Evolutionary conservation across 2,113 vertebrate species (phyloP).

Genomic region (Myotis lucifugus): DNA sequence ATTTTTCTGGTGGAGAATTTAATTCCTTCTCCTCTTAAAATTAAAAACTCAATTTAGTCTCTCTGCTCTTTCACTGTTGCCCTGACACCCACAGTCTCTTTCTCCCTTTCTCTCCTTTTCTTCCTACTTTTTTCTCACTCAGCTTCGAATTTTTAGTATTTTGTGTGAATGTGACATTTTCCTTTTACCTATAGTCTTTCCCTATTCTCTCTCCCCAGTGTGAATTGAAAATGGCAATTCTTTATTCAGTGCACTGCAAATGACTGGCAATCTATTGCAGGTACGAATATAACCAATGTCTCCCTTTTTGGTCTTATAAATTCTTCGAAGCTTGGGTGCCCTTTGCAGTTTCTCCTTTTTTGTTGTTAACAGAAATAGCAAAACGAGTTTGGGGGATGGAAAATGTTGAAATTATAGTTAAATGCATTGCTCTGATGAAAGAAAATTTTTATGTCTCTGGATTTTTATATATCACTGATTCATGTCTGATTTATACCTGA

Average conservation of each 20-base stretch:
- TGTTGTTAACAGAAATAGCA: neutral
- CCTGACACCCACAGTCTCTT: neutral
- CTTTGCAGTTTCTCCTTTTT: constrained; percentile 40
- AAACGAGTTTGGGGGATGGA: constrained; percentile 7
- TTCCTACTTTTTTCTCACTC: constrained; percentile 15
- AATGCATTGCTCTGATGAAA: constrained; percentile 2
- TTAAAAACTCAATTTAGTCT: constrained; percentile 64
- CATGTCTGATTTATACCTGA: neutral
- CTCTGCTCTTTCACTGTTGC: constrained; percentile 1
- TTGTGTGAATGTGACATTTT: constrained; percentile 76
- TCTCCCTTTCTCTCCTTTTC: neutral
- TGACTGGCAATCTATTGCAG: constrained; percentile 54
- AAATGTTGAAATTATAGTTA: constrained; percentile 44
- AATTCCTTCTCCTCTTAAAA: constrained; percentile 65
- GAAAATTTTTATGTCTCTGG: constrained; percentile 25
- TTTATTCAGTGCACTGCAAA: constrained; percentile 58
- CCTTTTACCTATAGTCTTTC: constrained; percentile 56
- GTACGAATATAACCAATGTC: constrained; percentile 48
- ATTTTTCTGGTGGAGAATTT: constrained; percentile 70
- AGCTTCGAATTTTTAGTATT: constrained; percentile 68
- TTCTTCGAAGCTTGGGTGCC: constrained; percentile 44
- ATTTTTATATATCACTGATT: neutral
- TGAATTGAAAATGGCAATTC: constrained; percentile 49
- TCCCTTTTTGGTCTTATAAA: constrained; percentile 58
- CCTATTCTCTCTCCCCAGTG: constrained; percentile 32